These are phyloP conservation scores for Euleptes europaea DNA, from an alignment of 2,113 vertebrate species.

Conservation along the genomic window DNA sequence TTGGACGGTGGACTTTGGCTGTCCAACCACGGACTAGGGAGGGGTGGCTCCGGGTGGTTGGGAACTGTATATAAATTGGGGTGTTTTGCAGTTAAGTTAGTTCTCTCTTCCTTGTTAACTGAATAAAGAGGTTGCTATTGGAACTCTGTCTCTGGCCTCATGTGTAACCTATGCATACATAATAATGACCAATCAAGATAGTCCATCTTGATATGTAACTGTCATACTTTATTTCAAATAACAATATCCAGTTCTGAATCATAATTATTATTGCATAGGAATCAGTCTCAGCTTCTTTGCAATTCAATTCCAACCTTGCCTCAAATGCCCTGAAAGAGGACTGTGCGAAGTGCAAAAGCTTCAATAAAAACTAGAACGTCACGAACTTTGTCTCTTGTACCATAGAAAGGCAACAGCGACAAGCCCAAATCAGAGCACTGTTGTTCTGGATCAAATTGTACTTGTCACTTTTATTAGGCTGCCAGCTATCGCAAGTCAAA, in stretches of 20 bases:
- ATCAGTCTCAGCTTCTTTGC: background rate
- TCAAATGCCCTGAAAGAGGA: background rate
- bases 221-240: background rate
- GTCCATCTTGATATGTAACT: no score
- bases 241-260: background rate
- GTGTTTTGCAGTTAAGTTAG: no score
- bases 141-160: no score
- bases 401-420: background rate
- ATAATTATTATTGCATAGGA: no score
- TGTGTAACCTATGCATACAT: no score
- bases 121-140: no score
- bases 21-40: no score
- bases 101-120: no score
- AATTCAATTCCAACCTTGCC: background rate
- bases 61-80: no score
- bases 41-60: no score
- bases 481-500: constrained; percentile 5
- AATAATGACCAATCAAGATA: no score
- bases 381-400: background rate
- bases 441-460: constrained; percentile 12
- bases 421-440: background rate
- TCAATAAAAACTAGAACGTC: background rate
- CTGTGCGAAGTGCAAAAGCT: background rate
- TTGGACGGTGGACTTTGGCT: no score
- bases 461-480: background rate